Base-by-base conservation (phyloP, 2,113 vertebrate species). In the Lanius collurio region DNA sequence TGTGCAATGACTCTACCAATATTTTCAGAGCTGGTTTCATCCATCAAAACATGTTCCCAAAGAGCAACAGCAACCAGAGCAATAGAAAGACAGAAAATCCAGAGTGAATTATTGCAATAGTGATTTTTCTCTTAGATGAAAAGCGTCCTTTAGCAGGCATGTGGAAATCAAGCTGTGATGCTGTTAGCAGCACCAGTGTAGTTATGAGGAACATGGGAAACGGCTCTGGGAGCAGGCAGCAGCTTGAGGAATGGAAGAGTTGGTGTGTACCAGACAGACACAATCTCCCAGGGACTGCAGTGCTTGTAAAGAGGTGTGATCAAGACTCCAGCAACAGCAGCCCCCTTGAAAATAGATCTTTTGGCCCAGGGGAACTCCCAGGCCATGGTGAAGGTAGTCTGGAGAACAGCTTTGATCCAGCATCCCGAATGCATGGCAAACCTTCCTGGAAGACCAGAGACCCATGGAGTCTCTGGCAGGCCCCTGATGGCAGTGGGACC, bases 1-100 rank as follows among this genome's bases (percentile, higher is more conserved):
- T 78, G 28, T 87, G 59, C 76, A 89, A 95, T 63, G 57, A 79
- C 26, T 89, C 60, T 42, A 82, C 30, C 59, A 57, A 9, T 59
- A 67, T 56, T 87, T 91, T 89, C 92, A 74, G 81, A 77, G 53
- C 46, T 59, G 52, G 53, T 59, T 92, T 76, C 60, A 82, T 56
- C 42, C 60, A 85, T n/a, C 47, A 71, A 83, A 89, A 87, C 47
- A 69, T 13, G 37, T 24, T 0, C 2, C 7, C 56, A 57, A 94
- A 83, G 31, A 91, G 65, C 41, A 93, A 79, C 41, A 79, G 85
- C 81, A 79, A 82, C 76, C 39, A 89, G 60, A 78, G 19, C 44
- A 71, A 60, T 11, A 49, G 21, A 62, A 84, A 65, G 42, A 39
- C n/a, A 60, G n/a, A 95, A 88, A 86, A 86, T 37, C 28, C 73